phyloP scores from a whole-genome alignment of 2,888 invertebrate genomes.

The Brachypterus glaber region DNA sequence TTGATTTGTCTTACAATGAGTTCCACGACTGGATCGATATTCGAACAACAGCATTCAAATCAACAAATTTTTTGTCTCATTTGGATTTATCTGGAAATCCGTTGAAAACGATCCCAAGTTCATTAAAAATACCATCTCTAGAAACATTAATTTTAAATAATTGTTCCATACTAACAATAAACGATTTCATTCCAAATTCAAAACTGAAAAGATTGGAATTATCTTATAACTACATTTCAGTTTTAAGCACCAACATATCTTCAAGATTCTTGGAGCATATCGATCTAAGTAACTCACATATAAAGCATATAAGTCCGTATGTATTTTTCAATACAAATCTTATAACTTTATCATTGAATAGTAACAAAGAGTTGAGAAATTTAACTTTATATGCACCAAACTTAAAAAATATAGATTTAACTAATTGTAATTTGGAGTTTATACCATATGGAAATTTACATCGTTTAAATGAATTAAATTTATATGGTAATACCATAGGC shows the following conservation, averaged over 20 bases:
- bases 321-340: too few relatives aligned
- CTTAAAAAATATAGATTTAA: too few relatives aligned
- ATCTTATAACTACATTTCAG: too few relatives aligned
- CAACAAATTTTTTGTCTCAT: conserved; percentile 45
- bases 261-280: too few relatives aligned
- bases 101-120: conserved; percentile 36
- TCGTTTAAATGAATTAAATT: conserved; percentile 46
- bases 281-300: too few relatives aligned
- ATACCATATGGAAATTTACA: conserved; percentile 54
- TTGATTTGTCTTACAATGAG: conserved; percentile 55
- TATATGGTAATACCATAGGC: too few relatives aligned
- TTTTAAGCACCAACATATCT: too few relatives aligned
- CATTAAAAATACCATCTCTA: conserved; percentile 50
- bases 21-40: conserved; percentile 51
- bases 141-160: conserved; percentile 50
- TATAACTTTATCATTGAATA: too few relatives aligned
- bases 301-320: too few relatives aligned
- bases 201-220: too few relatives aligned
- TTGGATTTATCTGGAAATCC: conserved; percentile 59
- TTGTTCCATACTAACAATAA: conserved; percentile 50
- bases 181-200: too few relatives aligned
- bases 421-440: conserved; percentile 51
- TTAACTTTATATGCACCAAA: too few relatives aligned
- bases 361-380: conserved; percentile 44
- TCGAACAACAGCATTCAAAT: conserved; percentile 44